A percentile compares a stretch with the other conserved stretches of the same genome.
phyloP scores from a whole-genome alignment of 2,888 invertebrate species.

The Julus scandinavius region DNA sequence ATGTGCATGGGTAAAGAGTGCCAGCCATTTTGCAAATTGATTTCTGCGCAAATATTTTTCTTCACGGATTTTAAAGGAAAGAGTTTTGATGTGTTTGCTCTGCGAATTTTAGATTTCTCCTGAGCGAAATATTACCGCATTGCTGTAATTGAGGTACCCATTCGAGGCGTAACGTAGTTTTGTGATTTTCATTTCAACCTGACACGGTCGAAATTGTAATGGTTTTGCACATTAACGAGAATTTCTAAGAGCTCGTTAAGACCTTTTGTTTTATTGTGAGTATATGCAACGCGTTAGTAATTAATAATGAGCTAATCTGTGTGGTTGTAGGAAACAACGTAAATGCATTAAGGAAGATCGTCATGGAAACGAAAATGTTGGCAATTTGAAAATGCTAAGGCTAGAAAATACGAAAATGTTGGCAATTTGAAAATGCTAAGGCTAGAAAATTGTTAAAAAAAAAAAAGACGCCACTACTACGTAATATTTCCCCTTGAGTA shows the following conservation, averaged over 20 bases:
- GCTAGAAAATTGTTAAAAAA: no score
- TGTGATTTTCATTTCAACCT: neutral
- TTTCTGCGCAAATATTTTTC: neutral
- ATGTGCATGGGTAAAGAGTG: neutral
- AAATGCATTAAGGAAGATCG: neutral
- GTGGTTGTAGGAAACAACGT: neutral
- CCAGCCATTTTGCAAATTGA: constrained; percentile 16
- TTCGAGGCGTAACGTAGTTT: neutral
- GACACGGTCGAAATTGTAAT: neutral
- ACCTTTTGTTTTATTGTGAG: neutral
- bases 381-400: neutral
- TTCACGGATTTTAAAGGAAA: neutral
- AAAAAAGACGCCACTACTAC: neutral
- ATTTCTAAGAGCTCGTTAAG: constrained; percentile 34
- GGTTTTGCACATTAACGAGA: neutral
- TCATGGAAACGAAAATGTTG: neutral
- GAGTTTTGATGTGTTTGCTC: neutral
- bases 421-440: neutral
- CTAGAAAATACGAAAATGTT: neutral
- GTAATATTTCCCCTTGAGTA: neutral
- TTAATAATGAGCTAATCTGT: neutral
- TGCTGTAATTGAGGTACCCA: neutral
- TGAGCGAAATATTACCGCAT: neutral
- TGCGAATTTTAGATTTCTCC: neutral
- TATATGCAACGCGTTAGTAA: neutral